Evolutionary conservation across 2,888 invertebrate genomes (phyloP), one percentile per base, ranked within the genome.

Genomic region (Chaitophorus viminalis): DNA sequence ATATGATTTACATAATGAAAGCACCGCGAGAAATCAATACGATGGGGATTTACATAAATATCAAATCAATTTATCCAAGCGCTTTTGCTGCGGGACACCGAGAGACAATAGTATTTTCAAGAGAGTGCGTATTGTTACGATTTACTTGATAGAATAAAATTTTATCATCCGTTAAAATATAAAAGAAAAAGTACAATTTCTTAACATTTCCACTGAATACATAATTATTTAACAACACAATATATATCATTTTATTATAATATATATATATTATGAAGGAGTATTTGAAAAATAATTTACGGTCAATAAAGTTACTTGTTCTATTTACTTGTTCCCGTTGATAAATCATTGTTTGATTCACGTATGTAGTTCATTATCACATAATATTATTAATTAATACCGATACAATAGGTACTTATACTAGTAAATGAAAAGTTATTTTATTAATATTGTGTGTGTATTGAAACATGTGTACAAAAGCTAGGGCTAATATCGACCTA

Each of bases 31-130:
- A 81, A 68, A 81, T 81, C 68, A 33, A 68, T 46, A 68, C n/a
- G n/a, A 39, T 60, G 18, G 29, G 31, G 29, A 68, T 68, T 46
- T 81, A 46, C 81, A 81, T 81, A 68, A 81, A 68, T 46, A 46
- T 25, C 60, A 60, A 60, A 60, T 60, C 60, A 60, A 60, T 60
- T 21, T 60, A 18, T 60, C 60, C 60, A 3, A 25, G 60, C 6
- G 25, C 21, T 60, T 60, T 3, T 25, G 25, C 54, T 21, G 1
- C 21, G 54, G 5, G 21, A 54, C 21, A 54, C 3, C 25, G 60
- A 4, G 60, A 25, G 60, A 60, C 60, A 60, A 25, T 25, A 11
- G 29, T 29, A 21, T 39, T 18, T 31, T 39, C 14, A 3, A 14
- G 14, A 14, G 46, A 46, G 46, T 14, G 14, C 11, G 11, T 5